Evolutionary conservation across 2,888 invertebrate species (phyloP).

Genomic region (Trissoscelio sp.): DNA sequence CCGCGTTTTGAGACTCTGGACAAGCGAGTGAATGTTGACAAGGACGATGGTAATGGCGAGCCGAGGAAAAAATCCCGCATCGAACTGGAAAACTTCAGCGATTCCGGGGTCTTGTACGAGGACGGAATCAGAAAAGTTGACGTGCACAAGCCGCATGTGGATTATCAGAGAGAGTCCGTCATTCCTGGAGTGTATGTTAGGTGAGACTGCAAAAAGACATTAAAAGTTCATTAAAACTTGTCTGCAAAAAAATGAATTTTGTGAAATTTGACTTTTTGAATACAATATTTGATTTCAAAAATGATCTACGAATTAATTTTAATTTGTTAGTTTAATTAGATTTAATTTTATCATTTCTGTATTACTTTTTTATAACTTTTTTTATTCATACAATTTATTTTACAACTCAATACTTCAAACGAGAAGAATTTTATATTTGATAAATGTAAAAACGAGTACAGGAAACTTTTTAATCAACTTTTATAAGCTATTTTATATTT

Average conservation of each 20-base stretch:
- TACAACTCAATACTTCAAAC: neutral
- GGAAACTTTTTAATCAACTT: neutral
- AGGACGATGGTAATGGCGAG: conserved; percentile 73
- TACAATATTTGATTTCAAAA: no score
- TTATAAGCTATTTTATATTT: neutral
- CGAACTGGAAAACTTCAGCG: conserved; percentile 79
- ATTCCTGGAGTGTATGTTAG: conserved; percentile 77
- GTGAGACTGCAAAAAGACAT: conserved; percentile 13
- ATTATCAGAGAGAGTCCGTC: conserved; percentile 74
- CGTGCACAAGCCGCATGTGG: conserved; percentile 68
- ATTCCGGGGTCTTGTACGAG: conserved; percentile 78
- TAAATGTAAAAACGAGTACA: neutral
- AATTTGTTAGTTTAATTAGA: no score
- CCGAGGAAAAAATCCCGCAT: conserved; percentile 77
- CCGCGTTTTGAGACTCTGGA: conserved; percentile 76
- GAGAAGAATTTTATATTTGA: neutral
- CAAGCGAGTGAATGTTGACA: conserved; percentile 77
- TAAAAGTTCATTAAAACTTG: neutral
- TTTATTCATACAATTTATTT: no score
- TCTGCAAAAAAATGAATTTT: neutral
- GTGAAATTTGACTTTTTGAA: no score
- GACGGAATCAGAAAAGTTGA: conserved; percentile 76
- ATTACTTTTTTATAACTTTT: no score
- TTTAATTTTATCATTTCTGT: no score
- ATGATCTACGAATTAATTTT: no score